These are phyloP conservation scores for Gymnorhina tibicen DNA, from an alignment of 2,113 vertebrate genomes.

Conservation along the genomic window DNA sequence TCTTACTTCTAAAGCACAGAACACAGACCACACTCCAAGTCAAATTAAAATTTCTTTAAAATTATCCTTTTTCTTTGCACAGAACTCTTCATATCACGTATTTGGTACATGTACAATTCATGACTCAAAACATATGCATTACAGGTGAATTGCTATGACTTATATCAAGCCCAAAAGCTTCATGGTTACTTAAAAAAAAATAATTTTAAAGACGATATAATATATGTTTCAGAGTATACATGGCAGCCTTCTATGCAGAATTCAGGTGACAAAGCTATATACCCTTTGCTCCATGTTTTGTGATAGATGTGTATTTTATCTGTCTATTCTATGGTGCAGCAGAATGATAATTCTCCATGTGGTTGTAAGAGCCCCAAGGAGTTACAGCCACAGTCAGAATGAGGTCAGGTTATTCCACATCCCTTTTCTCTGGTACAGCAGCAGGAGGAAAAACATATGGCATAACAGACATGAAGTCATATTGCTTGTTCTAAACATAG, in stretches of 20 bases:
- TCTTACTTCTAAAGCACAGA: neutral
- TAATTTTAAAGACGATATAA: neutral
- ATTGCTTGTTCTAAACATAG: slow-evolving; percentile 43
- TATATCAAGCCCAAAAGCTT: neutral
- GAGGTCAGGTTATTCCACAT: slow-evolving; percentile 32
- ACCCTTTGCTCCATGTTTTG: neutral
- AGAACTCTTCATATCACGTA: neutral
- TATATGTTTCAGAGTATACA: neutral
- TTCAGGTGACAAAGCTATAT: neutral
- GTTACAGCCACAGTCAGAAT: neutral
- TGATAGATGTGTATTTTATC: neutral
- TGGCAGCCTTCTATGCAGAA: neutral
- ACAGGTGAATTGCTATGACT: neutral
- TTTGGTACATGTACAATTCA: rapidly evolving
- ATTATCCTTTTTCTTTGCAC: neutral
- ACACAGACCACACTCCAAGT: neutral
- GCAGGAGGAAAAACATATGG: slow-evolving; percentile 58
- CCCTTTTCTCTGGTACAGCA: neutral
- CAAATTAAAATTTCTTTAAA: neutral
- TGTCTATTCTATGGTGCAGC: neutral
- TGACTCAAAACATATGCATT: neutral
- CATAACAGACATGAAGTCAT: slow-evolving; percentile 53
- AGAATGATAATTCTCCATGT: neutral
- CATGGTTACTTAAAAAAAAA: neutral
- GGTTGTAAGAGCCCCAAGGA: neutral